Evolutionary conservation across 1,140 invertebrate genomes (phyloP), one percentile per base, ranked within the genome.

Genomic region (Amyelois transitella): DNA sequence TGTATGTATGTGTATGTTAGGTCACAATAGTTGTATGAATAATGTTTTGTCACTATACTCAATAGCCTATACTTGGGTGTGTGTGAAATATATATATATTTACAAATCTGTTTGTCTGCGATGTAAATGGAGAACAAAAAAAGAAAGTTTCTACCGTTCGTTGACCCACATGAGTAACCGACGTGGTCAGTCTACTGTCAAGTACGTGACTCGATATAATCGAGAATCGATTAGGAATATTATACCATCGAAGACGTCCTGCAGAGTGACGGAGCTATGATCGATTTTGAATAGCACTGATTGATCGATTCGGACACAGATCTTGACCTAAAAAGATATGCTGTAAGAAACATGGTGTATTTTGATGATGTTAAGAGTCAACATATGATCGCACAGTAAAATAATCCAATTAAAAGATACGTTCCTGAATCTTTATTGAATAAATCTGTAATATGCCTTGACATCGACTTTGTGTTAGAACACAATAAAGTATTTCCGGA

Each of bases 101-200:
- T n/a, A 38, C n/a, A 14, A 38, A 14, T 38, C 32, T 14, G 32
- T 14, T 38, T 14, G 12, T 12, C 32, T 48, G 20, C 19, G 18
- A 19, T 10, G 45, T 18, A 48, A 19, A 12, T 8, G 18, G 8
- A 3, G 19, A 48, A 48, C 10, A 21, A 48, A 48, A 48, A 48
- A 48, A 14, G n/a, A 48, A 48, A 14, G 8, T n/a, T 20, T 19
- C 18, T 48, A 48, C 45, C 45, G 45, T 48, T 48, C 45, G 45
- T 48, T 20, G 45, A 48, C 45, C 45, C 45, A 48, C 45, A 48
- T 48, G 45, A 19, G 45, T n/a, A 22, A 14, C 18, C 45, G 10
- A 48, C n/a, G 7, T 21, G 18, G 45, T 21, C 20, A 21, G 8
- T 20, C 12, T 12, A 2, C 43, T 44, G 18, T 8, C n/a, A n/a